phyloP scores from a whole-genome alignment of 2,797 vertebrate genomes.

The Halcyon smyrnensis region DNA sequence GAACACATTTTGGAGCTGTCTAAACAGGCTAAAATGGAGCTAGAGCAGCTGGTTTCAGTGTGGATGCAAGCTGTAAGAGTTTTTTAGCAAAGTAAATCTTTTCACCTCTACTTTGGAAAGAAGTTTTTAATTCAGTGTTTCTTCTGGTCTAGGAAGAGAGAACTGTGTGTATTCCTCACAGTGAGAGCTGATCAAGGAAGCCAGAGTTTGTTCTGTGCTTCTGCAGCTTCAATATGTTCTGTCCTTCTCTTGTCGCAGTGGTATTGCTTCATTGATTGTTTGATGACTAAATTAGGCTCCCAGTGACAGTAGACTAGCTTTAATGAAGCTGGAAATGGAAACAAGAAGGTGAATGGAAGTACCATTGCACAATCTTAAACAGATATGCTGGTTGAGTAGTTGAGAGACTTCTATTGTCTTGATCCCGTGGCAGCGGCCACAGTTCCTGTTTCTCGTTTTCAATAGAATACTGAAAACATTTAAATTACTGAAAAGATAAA shows the following conservation, averaged over 20 bases:
- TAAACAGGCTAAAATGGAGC: constrained; percentile 87
- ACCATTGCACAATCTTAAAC: background rate
- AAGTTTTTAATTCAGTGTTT: background rate
- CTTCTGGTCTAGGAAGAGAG: background rate
- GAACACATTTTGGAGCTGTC: constrained; percentile 92
- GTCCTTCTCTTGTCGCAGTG: background rate
- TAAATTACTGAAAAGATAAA: background rate
- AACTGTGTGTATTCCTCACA: background rate
- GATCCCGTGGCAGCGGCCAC: background rate
- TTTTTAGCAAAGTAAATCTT: constrained; percentile 70
- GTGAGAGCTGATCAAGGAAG: background rate
- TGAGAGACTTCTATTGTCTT: background rate
- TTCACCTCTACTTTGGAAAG: constrained; percentile 62
- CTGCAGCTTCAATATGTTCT: background rate
- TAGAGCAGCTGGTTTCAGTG: constrained; percentile 89
- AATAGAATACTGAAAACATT: background rate
- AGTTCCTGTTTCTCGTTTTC: background rate
- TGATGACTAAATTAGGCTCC: background rate
- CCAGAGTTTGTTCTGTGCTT: constrained; percentile 1
- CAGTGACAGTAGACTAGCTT: background rate
- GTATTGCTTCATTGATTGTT: background rate
- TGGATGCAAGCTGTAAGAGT: constrained; percentile 91
- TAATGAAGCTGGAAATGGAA: background rate
- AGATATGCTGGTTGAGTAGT: background rate
- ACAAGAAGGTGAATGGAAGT: background rate